A percentile compares a stretch with the other conserved stretches of the same genome.
phyloP scores from a whole-genome alignment of 2,113 vertebrate species.

The Halcyon malimbica region DNA sequence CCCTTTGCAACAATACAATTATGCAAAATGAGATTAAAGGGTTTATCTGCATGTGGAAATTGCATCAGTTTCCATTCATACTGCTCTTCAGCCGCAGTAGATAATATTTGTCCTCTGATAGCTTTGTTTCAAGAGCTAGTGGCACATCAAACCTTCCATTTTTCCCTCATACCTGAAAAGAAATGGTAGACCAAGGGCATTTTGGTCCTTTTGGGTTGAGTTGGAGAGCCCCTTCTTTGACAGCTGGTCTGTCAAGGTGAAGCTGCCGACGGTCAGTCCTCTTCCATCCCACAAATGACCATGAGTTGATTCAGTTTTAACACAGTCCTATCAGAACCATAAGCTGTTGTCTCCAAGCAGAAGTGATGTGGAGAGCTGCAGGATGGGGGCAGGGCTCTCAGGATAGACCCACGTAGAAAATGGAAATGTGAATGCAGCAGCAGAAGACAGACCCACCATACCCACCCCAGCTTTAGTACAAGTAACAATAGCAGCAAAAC shows the following conservation, averaged over 20 bases:
- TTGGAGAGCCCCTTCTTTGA: background rate
- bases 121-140: background rate
- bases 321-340: accelerated
- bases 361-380: accelerated
- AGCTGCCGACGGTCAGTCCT: background rate
- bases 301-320: background rate
- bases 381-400: background rate
- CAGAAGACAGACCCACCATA: background rate
- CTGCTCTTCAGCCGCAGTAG: background rate
- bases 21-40: constrained; percentile 1
- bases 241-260: background rate
- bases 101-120: background rate
- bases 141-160: background rate
- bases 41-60: background rate
- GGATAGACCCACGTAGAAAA: background rate
- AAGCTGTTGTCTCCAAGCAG: too few relatives aligned
- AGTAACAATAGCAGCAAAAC: background rate
- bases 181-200: accelerated
- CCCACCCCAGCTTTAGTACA: background rate
- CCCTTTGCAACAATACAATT: background rate
- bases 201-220: background rate
- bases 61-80: background rate
- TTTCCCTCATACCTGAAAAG: background rate
- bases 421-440: background rate
- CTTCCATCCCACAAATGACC: background rate